Evolutionary conservation across 2,888 invertebrate genomes (phyloP).

Genomic region (Herminia tarsipennalis): DNA sequence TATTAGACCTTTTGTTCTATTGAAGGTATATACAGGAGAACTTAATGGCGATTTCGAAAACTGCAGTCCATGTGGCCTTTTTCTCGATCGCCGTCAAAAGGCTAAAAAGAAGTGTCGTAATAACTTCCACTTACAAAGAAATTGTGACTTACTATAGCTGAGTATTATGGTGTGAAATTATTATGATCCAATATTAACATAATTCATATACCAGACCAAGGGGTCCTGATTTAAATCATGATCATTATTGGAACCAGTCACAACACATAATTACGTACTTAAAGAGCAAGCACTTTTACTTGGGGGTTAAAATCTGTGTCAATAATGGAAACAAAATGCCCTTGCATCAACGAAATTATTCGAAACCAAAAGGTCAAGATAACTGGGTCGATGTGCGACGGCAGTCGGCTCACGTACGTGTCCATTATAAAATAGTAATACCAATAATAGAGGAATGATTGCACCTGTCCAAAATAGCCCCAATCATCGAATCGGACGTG

Average conservation of each 20-base stretch:
- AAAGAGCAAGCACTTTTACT: conserved; percentile 16
- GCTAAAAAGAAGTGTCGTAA: too few species aligned
- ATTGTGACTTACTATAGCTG: too few species aligned
- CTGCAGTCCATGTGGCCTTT: too few species aligned
- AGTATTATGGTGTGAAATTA: too few species aligned
- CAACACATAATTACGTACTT: conserved; percentile 7
- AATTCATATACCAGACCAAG: too few species aligned
- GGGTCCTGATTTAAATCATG: conserved; percentile 15
- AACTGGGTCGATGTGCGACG: conserved; percentile 60
- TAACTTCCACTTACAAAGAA: too few species aligned
- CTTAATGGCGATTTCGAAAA: too few species aligned
- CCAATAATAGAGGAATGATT: conserved; percentile 59
- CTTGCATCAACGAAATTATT: conserved; percentile 53
- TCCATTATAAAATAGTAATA: conserved; percentile 55
- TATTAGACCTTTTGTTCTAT: too few species aligned
- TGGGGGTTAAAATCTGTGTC: conserved; percentile 36
- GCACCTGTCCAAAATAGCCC: conserved; percentile 57
- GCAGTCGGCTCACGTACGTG: conserved; percentile 61
- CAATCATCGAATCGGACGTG: conserved; percentile 62
- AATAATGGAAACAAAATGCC: conserved; percentile 46
- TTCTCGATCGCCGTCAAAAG: too few species aligned
- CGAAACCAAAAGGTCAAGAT: conserved; percentile 59
- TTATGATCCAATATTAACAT: too few species aligned
- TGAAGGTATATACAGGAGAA: too few species aligned
- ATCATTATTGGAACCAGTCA: conserved; percentile 10